These are phyloP conservation scores for Delphinus delphis DNA, from an alignment of 2,113 vertebrate genomes.

Conservation along the genomic window DNA sequence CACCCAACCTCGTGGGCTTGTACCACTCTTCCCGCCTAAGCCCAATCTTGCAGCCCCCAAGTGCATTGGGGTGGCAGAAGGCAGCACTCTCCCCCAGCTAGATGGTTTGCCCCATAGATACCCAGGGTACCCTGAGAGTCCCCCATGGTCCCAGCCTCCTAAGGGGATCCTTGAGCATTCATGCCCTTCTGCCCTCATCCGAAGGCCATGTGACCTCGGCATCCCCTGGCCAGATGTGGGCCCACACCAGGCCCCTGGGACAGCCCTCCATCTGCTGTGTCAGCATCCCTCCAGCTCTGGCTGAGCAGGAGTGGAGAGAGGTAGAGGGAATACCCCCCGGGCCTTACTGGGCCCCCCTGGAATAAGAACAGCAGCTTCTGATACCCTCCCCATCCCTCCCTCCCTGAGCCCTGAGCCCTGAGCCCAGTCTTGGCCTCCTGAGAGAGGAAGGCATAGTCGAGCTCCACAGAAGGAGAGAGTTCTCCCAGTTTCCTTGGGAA, in stretches of 20 bases:
- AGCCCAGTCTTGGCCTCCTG: not conserved
- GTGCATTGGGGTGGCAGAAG: not conserved
- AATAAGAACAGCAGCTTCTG: not conserved
- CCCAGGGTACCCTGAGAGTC: not conserved
- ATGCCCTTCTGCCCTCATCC: not conserved
- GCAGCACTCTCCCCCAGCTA: not conserved
- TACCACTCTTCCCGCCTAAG: not conserved
- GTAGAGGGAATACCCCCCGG: not conserved
- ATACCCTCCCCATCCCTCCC: not conserved
- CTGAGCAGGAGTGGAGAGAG: not conserved
- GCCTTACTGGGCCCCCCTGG: not conserved
- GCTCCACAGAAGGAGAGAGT: not conserved
- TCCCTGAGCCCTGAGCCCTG: not conserved
- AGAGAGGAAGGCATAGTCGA: not conserved
- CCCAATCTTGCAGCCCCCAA: not conserved
- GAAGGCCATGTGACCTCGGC: not conserved
- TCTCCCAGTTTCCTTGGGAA: not conserved
- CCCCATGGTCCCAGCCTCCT: not conserved
- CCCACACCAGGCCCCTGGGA: not conserved
- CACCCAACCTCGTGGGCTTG: not conserved
- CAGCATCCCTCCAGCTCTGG: not conserved
- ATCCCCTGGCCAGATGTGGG: not conserved
- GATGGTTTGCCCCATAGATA: not conserved
- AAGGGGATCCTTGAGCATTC: accelerated
- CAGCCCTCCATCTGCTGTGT: not conserved